Evolutionary conservation across 2,113 vertebrate species (phyloP).

Genomic region (Ceyx margarethae): DNA sequence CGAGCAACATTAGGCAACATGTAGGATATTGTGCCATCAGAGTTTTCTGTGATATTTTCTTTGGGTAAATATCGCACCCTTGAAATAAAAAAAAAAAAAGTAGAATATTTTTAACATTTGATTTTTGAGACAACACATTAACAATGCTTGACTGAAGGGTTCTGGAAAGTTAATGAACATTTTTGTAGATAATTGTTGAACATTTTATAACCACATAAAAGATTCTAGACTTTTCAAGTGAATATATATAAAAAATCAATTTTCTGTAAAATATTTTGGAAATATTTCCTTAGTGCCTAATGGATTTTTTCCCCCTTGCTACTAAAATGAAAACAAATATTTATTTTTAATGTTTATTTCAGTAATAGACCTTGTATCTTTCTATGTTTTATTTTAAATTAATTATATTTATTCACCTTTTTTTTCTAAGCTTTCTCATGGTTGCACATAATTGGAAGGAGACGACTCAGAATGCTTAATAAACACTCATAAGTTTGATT

Average conservation of each 20-base stretch:
- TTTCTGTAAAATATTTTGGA: background rate
- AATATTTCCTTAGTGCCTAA: background rate
- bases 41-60: conserved; percentile 74
- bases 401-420: background rate
- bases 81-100: conserved; percentile 17
- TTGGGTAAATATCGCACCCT: conserved; percentile 88
- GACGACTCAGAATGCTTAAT: background rate
- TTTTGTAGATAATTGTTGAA: background rate
- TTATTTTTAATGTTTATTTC: background rate
- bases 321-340: background rate
- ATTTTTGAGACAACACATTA: background rate
- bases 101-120: background rate
- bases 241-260: background rate
- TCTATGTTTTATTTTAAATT: background rate
- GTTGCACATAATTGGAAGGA: background rate
- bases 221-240: background rate
- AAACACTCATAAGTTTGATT: background rate
- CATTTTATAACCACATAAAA: background rate
- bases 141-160: background rate
- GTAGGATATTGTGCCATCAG: conserved; percentile 79
- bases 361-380: background rate
- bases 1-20: conserved; percentile 75
- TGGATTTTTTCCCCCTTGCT: background rate
- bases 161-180: background rate
- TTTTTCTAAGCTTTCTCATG: background rate